Evolutionary conservation across 2,888 invertebrate genomes (phyloP), one percentile per base, ranked within the genome.

Genomic region (Nephrocerus scutellatus): DNA sequence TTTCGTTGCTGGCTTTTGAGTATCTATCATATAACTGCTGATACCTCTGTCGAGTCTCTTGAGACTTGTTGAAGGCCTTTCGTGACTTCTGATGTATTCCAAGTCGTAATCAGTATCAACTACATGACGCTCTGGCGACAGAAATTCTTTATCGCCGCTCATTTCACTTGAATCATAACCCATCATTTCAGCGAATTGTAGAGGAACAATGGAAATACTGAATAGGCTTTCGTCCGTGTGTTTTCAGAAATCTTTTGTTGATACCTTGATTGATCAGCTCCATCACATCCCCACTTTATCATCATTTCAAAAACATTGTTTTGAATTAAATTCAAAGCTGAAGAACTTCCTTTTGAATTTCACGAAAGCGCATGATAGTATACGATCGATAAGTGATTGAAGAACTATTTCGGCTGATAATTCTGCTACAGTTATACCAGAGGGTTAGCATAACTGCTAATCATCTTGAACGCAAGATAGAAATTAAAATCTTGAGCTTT

Each of bases 301-400:
- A 24, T 16, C 1, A 25, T 7, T 12, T 26, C 20, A 26, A 26
- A 26, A n/a, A 6, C 33, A 23, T 32, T 26, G 35, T 26, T 25
- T 26, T 22, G 15, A n/a, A 4, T 14, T 22, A 14, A 28, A 22
- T 35, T 21, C 16, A 28, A 22, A 28, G 14, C 29, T 10, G 8
- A 21, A 36, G 3, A 21, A 36, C 13, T 10, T 19, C 25, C 13
- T 15, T 8, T 15, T 28, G 28, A 28, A 28, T 21, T n/a, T n/a
- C n/a, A n/a, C n/a, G n/a, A n/a, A n/a, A n/a, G n/a, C n/a, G n/a
- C n/a, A n/a, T n/a, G n/a, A n/a, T n/a, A n/a, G n/a, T n/a, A n/a
- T 28, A n/a, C 16, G 35, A 14, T 35, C 12, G 10, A 26, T 35
- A 26, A 35, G 26, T 35, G 26, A 20, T 26, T 35, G 35, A n/a